Evolutionary conservation across 2,888 invertebrate genomes (phyloP), one percentile per base, ranked within the genome.

Genomic region (Mythimna ferrago): DNA sequence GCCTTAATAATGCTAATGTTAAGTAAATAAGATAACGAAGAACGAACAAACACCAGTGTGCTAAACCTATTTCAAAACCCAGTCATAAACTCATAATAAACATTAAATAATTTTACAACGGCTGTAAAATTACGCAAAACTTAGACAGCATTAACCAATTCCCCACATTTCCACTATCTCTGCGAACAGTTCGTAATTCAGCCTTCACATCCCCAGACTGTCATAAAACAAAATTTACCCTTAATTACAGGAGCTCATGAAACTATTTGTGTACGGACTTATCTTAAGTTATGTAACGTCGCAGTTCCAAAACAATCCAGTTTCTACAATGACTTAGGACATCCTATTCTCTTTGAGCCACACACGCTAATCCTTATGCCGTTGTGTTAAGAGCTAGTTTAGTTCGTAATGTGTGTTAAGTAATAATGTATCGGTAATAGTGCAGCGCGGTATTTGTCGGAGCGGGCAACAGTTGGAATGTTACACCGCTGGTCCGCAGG

Each of bases 401-500:
- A 35, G 72, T 65, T 61, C 70, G 80, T 63, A 54, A 62, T 68
- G 48, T 69, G 76, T 82, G 73, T 73, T 71, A 60, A 68, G 48
- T 60, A 69, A 63, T 80, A 82, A 85, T 78, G 77, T 84, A 86
- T 81, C 67, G 81, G 71, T 82, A 77, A 78, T 85, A 82, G 83
- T 81, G 82, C 82, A 78, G 81, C 70, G 78, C 70, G 83, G 83
- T 86, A 87, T 87, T 87, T 83, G 82, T 80, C 70, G 71, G 79
- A 82, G 74, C 78, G 62, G 75, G 80, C 85, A 82, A 86, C 87
- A 84, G 85, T 85, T 81, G 81, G 87, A 87, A 87, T 86, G 81
- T 78, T 75, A 77, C 78, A 72, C 80, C 76, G 71, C 77, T 73
- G 77, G 84, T 79, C 83, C 81, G 73, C 80, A 79, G 74, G 83